phyloP scores from a whole-genome alignment of 2,888 invertebrate species.

The Polydrusus tereticollis region DNA sequence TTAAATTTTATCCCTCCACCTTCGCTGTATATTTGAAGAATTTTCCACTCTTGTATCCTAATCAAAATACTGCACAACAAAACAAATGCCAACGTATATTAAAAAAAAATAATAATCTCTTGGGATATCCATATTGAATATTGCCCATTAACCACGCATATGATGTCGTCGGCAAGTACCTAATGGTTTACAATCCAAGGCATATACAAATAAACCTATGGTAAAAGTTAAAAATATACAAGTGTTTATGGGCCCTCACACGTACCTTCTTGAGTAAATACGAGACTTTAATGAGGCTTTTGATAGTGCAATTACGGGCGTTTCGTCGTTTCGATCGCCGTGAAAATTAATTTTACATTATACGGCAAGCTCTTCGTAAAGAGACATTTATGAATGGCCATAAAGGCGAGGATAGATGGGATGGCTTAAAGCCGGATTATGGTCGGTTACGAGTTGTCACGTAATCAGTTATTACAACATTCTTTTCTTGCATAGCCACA shows the following conservation, averaged over 20 bases:
- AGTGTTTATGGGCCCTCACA: neutral
- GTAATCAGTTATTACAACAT: neutral
- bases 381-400: neutral
- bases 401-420: neutral
- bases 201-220: neutral
- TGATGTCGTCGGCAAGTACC: neutral
- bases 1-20: no score
- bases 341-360: constrained; percentile 9
- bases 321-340: neutral
- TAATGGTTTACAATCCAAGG: neutral
- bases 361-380: neutral
- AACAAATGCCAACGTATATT: no score
- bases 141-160: neutral
- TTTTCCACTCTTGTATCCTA: no score
- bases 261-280: neutral
- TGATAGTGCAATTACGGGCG: constrained; percentile 15
- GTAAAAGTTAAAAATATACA: constrained; percentile 4
- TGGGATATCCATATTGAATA: neutral
- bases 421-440: constrained; percentile 9
- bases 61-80: no score
- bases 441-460: neutral
- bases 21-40: no score
- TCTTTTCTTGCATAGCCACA: neutral
- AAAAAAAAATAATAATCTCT: no score
- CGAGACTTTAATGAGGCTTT: constrained; percentile 20